Base-by-base conservation (phyloP, 2,113 vertebrate genomes). In the Limanda limanda region DNA sequence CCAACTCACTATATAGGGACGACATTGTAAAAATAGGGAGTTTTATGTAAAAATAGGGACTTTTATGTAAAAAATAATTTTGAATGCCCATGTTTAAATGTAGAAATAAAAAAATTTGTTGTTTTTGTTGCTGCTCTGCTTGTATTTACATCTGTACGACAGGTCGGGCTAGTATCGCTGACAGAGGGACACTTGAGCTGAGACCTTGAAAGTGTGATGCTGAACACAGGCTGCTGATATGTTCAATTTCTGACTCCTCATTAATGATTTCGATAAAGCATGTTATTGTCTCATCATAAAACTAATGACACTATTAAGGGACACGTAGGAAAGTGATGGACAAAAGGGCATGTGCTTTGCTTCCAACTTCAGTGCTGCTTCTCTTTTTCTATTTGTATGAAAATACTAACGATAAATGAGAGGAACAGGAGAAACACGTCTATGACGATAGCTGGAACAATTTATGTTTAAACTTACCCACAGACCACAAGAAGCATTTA, bases 241-340 rank as follows among this genome's bases (percentile, higher is more conserved):
- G 23, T 0, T 24, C 4, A 61, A 12, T 40, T 3, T 40, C 55
- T 27, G 11, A 24, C 27, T 55, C 18, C n/a, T 23, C n/a, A 31
- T 65, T 45, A 64, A 61, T 27, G 24, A 37, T 48, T 0, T 31
- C 73, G 51, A 42, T 67, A 61, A 1, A 57, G 13, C 42, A 42
- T 0, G 0, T 10, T 18, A 23, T 3, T 0, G 1, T 59, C 10
- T 48, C 31, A 15, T 66, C 45, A 64, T 76, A 68, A 75, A 84
- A 63, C 11, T 6, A 8, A 2, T 13, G 12, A 1, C 5, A 66
- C 3, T 52, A 24, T 67, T 56, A 40, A 40, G 25, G 23, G 7
- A 70, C 3, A 66, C 11, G 59, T 5, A 8, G 5, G 77, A 82
- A 83, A 86, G 72, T 82, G 56, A 60, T 57, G 21, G 23, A 70